Percentiles rank a stretch among this genome's conserved stretches.
phyloP scores from a whole-genome alignment of 2,797 vertebrate genomes.

The Melanotaenia trifasciata region DNA sequence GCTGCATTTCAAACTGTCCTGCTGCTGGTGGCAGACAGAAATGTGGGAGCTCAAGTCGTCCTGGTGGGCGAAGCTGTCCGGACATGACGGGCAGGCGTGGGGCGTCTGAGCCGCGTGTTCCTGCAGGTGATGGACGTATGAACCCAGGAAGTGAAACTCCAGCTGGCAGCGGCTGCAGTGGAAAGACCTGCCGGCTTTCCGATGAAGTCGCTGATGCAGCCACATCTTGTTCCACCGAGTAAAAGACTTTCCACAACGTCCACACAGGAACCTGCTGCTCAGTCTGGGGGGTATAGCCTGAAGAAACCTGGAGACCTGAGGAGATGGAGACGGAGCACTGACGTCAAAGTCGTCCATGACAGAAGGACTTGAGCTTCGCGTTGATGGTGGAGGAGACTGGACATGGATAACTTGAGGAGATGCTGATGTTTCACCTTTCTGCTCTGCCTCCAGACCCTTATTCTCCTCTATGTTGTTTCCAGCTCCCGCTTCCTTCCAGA shows the following conservation, averaged over 20 bases:
- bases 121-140: slow-evolving; percentile 60
- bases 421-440: not conserved
- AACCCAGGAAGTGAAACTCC: slow-evolving; percentile 57
- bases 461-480: too few species aligned
- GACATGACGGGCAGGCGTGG: slow-evolving; percentile 38
- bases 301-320: too few species aligned
- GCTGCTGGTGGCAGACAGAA: slow-evolving; percentile 23
- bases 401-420: not conserved
- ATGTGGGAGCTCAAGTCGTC: slow-evolving; percentile 30
- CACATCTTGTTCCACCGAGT: slow-evolving; percentile 49
- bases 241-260: slow-evolving; percentile 50
- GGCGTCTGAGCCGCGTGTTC: slow-evolving; percentile 52
- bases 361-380: not conserved
- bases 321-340: not conserved
- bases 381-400: not conserved
- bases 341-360: not conserved
- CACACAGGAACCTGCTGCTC: slow-evolving; percentile 37
- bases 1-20: slow-evolving; percentile 43
- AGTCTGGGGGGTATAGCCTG: slow-evolving; percentile 15
- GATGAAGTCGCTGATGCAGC: slow-evolving; percentile 43
- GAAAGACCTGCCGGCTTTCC: slow-evolving; percentile 30
- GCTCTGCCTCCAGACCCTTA: not conserved
- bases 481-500: slow-evolving; percentile 19
- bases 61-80: slow-evolving; percentile 28
- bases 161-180: slow-evolving; percentile 55